Conservation (phyloP, 1,140 invertebrate genomes). For the Ylistrum balloti region DNA sequence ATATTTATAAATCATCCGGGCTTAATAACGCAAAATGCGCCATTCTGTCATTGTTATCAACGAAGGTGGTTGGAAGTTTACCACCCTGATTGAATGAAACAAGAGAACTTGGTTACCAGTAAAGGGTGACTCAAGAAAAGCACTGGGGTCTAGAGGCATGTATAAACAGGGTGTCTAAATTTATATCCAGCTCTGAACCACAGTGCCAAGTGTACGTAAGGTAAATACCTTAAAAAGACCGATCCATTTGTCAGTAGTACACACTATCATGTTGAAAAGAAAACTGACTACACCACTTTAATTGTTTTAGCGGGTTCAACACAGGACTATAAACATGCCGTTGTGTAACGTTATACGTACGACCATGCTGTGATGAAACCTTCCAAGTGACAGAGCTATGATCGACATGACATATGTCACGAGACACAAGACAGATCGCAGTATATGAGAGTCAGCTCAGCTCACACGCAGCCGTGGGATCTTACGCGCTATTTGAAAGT, state of each 20-base stretch:
- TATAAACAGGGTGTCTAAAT: neutral
- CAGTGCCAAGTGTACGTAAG: neutral
- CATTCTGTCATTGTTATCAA: too few relatives aligned
- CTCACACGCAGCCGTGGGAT: slow-evolving; percentile 10
- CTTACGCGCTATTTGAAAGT: neutral
- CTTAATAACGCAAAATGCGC: too few relatives aligned
- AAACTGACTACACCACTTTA: neutral
- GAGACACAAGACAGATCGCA: neutral
- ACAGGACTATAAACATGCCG: neutral
- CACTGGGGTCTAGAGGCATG: neutral
- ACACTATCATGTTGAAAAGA: neutral
- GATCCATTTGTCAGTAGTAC: neutral
- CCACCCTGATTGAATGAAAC: too few relatives aligned
- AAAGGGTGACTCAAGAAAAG: too few relatives aligned
- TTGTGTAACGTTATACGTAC: neutral
- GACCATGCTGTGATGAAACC: neutral
- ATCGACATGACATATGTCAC: slow-evolving; percentile 19
- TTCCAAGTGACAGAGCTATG: slow-evolving; percentile 32
- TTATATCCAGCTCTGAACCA: neutral
- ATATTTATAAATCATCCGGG: too few relatives aligned
- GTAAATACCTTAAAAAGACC: neutral
- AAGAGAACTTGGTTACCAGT: too few relatives aligned
- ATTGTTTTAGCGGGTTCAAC: neutral
- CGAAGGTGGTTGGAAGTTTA: too few relatives aligned
- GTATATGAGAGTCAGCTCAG: neutral